Conservation (phyloP, 2,888 invertebrate species). For the Alcis repandata region DNA sequence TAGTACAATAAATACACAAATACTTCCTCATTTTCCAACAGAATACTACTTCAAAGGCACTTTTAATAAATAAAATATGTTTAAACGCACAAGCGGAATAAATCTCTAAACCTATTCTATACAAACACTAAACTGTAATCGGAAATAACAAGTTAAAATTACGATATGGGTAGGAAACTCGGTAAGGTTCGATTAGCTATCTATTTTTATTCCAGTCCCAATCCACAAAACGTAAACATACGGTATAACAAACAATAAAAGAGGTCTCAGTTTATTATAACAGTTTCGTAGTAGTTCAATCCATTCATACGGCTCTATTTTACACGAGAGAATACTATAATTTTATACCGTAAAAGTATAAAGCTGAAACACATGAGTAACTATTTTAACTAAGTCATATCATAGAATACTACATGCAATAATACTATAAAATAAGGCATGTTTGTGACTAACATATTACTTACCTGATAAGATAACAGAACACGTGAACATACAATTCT, state of each 20-base stretch:
- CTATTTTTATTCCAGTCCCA: not conserved
- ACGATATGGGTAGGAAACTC: constrained; percentile 18
- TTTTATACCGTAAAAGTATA: constrained; percentile 10
- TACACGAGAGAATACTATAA: constrained; percentile 11
- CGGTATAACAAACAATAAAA: constrained; percentile 4
- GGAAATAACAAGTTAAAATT: constrained; percentile 38
- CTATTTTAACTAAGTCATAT: constrained; percentile 16
- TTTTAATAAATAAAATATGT: constrained; percentile 46
- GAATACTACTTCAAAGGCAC: constrained; percentile 44
- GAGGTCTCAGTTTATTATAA: not conserved
- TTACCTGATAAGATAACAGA: constrained; percentile 37
- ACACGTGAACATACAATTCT: constrained; percentile 43
- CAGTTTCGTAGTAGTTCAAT: constrained; percentile 2
- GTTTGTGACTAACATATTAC: constrained; percentile 46
- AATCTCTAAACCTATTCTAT: constrained; percentile 42
- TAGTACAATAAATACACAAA: constrained; percentile 39
- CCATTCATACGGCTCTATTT: constrained; percentile 11
- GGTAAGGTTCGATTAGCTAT: not conserved
- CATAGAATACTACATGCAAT: constrained; percentile 40
- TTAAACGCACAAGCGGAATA: constrained; percentile 41
- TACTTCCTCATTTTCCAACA: constrained; percentile 32
- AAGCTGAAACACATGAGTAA: constrained; percentile 28
- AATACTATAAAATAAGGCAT: constrained; percentile 45
- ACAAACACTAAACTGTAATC: constrained; percentile 40
- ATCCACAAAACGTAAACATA: not conserved